Evolutionary conservation across 2,797 vertebrate species (phyloP).

Genomic region (Takifugu ocellatus): DNA sequence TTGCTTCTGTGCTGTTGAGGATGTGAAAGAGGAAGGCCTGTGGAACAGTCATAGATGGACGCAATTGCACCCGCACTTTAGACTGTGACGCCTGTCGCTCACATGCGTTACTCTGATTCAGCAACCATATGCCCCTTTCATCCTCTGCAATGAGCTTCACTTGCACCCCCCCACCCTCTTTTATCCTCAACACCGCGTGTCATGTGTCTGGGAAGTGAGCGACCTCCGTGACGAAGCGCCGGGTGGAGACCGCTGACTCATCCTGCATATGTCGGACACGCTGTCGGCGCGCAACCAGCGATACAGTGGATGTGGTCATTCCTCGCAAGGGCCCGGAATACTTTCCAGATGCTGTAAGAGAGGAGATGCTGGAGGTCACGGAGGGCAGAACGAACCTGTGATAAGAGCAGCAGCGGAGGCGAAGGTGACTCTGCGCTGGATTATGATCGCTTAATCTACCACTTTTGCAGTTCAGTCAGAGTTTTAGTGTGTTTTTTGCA

Average conservation of each 20-base stretch:
- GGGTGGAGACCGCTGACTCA: constrained; percentile 43
- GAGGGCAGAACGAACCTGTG: neutral
- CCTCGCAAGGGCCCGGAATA: neutral
- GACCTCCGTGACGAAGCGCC: constrained; percentile 2
- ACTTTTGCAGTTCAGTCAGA: too few relatives aligned
- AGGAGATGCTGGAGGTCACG: neutral
- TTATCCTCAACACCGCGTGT: constrained; percentile 54
- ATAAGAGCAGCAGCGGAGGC: too few relatives aligned
- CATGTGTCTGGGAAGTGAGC: constrained; percentile 43
- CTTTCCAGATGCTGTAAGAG: neutral
- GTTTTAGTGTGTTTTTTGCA: neutral
- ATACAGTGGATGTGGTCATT: constrained; percentile 29
- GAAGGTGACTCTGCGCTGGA: too few relatives aligned
- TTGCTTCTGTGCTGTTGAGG: constrained; percentile 38
- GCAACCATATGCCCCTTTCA: constrained; percentile 33
- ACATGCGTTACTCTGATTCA: constrained; percentile 35
- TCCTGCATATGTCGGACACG: constrained; percentile 25
- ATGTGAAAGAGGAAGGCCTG: constrained; percentile 57
- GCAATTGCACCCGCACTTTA: neutral
- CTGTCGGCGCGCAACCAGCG: constrained; percentile 4
- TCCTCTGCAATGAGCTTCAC: constrained; percentile 19
- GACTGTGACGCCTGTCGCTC: too few relatives aligned
- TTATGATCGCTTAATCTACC: too few relatives aligned
- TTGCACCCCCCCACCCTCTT: constrained; percentile 22
- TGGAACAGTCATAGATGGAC: constrained; percentile 13